Conservation (phyloP, 2,888 invertebrate genomes). For the Urechis unicinctus region DNA sequence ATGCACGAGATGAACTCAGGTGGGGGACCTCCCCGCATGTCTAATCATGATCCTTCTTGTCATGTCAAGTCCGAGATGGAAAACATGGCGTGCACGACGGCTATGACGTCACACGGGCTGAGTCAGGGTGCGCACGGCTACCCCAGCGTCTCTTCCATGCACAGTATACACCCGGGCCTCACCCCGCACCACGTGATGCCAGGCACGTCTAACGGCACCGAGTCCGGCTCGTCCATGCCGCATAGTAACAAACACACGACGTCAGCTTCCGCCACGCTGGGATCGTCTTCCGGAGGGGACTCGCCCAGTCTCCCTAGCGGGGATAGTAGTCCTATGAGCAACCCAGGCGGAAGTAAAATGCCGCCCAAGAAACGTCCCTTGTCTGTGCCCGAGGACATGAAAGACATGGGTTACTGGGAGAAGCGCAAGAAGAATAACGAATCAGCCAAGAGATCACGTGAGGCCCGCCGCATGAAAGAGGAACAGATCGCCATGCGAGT, state of each 20-base stretch:
- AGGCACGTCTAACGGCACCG: neutral
- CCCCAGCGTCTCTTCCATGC: neutral
- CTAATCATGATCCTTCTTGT: too few relatives aligned
- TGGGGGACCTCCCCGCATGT: too few relatives aligned
- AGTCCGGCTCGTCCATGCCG: neutral
- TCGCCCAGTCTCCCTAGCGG: too few relatives aligned
- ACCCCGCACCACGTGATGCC: neutral
- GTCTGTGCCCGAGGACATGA: slow-evolving; percentile 30
- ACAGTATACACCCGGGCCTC: neutral
- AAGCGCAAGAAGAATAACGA: slow-evolving; percentile 52
- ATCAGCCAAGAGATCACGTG: slow-evolving; percentile 50
- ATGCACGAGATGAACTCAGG: too few relatives aligned
- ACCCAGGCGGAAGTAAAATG: slow-evolving; percentile 3
- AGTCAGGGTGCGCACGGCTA: too few relatives aligned
- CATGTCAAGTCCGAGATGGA: too few relatives aligned
- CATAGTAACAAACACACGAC: neutral
- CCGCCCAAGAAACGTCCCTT: slow-evolving; percentile 36
- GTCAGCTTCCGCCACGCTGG: neutral
- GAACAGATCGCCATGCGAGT: slow-evolving; percentile 43
- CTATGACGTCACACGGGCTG: too few relatives aligned
- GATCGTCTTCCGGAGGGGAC: neutral
- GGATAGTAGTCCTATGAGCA: neutral
- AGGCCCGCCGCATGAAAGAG: slow-evolving; percentile 47
- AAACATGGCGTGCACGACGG: too few relatives aligned
- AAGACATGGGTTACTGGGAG: slow-evolving; percentile 48